Percentiles rank a stretch among this genome's conserved stretches.
phyloP scores from a whole-genome alignment of 2,113 vertebrate species.

The Poecilia latipinna region DNA sequence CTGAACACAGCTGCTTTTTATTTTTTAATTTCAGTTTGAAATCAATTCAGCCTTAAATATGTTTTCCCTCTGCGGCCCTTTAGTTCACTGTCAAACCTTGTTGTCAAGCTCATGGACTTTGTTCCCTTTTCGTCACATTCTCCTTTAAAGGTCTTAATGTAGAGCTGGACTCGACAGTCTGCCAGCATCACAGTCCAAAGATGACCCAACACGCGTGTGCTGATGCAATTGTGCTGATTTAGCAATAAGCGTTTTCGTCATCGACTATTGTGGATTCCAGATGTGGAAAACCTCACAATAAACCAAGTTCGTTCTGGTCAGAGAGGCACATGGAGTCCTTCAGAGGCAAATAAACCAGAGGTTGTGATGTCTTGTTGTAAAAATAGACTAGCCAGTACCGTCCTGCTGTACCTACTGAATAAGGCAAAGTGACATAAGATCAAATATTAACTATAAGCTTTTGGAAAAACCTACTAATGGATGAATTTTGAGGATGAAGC shows the following conservation, averaged over 20 bases:
- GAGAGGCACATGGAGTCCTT: background rate
- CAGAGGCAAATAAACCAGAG: conserved; percentile 6
- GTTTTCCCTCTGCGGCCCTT: too few relatives aligned
- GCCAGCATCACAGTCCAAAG: background rate
- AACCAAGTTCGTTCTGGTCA: background rate
- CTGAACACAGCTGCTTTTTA: too few relatives aligned
- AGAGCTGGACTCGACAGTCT: background rate
- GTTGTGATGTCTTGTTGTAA: background rate
- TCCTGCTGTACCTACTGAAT: background rate
- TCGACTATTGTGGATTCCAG: background rate
- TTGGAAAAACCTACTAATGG: background rate
- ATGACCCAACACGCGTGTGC: background rate
- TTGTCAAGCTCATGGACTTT: conserved; percentile 8
- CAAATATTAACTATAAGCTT: conserved; percentile 12
- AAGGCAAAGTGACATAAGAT: conserved; percentile 4
- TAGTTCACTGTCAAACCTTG: background rate
- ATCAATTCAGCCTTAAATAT: too few relatives aligned
- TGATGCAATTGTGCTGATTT: background rate
- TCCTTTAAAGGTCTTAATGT: background rate
- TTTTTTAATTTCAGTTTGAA: too few relatives aligned
- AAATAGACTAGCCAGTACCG: background rate
- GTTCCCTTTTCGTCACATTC: background rate
- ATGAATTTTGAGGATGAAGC: background rate
- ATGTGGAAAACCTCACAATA: background rate
- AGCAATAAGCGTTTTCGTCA: background rate